Base-by-base conservation (phyloP, 2,888 invertebrate species). In the Microchrysa polita region DNA sequence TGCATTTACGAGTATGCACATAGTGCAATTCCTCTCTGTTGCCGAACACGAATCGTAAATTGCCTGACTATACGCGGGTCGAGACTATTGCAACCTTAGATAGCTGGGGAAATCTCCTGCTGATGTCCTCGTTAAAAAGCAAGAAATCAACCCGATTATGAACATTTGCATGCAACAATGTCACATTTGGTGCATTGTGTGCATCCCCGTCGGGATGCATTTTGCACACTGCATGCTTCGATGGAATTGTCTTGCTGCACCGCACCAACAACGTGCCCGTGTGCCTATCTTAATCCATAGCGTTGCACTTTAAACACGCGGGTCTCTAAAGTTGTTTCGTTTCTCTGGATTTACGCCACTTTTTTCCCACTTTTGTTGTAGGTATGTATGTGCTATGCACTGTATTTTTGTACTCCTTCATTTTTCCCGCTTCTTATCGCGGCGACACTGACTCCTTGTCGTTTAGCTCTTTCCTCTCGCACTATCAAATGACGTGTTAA, bases 401-500 rank as follows among this genome's bases (percentile, higher is more conserved):
- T 55, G 14, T 65, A n/a, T n/a, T n/a, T 65, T 65, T 65, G 48
- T n/a, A 65, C 20, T 65, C 20, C 20, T 65, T 14, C 61, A 61
- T 61, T 61, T 61, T 22, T 48, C 65, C 52, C n/a, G 10, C 53
- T 22, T 67, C 53, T 67, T 67, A 53, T 67, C 69, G 69, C 40
- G 20, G 57, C 57, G 4, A 34, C 4, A 57, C 12, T 69, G 59
- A 72, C 72, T 61, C 40, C 23, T 57, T 73, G 61, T 73, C 72
- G 61, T 73, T 73, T 61, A 55, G 72, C 40, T 60, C 61, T 73
- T 57, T 67, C 57, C 34, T 55, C 42, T 60, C 44, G 69, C 73
- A 76, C 76, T 76, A 76, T 74, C 76, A 76, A 76, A 74, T 76
- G 74, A 76, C 74, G 74, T 76, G 76, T 76, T 76, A 74, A 76